phyloP scores from a whole-genome alignment of 2,113 vertebrate species.

The Toxotes jaculatrix region DNA sequence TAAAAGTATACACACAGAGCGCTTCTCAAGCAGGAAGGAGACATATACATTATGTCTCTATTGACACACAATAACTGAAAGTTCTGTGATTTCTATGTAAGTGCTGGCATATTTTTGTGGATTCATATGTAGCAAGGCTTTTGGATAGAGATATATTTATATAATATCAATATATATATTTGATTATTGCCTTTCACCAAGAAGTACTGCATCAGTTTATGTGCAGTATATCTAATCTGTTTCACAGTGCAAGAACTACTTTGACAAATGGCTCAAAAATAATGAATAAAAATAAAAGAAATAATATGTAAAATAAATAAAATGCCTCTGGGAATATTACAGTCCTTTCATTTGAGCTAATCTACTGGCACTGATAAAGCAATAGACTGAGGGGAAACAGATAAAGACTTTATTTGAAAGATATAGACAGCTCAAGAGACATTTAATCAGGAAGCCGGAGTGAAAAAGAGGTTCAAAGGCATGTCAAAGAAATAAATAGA shows the following conservation, averaged over 20 bases:
- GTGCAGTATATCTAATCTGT: neutral
- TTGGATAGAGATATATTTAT: neutral
- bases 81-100: neutral
- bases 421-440: conserved; percentile 31
- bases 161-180: neutral
- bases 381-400: conserved; percentile 19
- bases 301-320: neutral
- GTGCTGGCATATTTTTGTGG: neutral
- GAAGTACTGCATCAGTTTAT: neutral
- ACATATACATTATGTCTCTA: conserved; percentile 10
- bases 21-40: conserved; percentile 19
- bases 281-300: neutral
- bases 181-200: neutral
- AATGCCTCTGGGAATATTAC: neutral
- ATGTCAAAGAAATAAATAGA: conserved; percentile 66
- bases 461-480: conserved; percentile 71
- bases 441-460: conserved; percentile 56
- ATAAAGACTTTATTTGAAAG: conserved; percentile 38
- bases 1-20: conserved; percentile 39
- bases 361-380: conserved; percentile 45
- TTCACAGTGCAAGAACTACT: neutral
- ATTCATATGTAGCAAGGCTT: neutral
- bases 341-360: conserved; percentile 10
- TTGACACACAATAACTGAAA: conserved; percentile 12
- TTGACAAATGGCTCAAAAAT: neutral